Evolutionary conservation across 1,140 invertebrate species (phyloP).

Genomic region (Lerema accius): DNA sequence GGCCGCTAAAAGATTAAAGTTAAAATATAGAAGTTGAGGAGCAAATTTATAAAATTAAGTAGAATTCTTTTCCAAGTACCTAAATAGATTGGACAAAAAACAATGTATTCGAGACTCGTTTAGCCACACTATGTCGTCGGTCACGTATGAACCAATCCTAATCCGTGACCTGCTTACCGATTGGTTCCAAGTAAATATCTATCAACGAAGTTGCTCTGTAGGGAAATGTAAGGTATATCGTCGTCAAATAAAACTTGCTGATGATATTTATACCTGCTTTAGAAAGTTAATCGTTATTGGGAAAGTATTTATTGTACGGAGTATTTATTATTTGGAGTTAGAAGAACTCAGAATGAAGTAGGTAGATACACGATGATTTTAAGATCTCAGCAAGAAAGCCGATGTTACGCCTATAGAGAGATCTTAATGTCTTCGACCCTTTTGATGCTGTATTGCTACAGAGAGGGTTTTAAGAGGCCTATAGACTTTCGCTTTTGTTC

Average conservation of each 20-base stretch:
- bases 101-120: constrained; percentile 12
- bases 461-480: too few relatives aligned
- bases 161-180: constrained; percentile 9
- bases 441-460: too few relatives aligned
- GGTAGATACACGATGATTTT: too few relatives aligned
- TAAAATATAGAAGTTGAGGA: too few relatives aligned
- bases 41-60: too few relatives aligned
- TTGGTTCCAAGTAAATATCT: constrained; percentile 21
- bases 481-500: too few relatives aligned
- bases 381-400: too few relatives aligned
- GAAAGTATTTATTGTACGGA: not conserved
- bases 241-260: not conserved
- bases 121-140: constrained; percentile 21
- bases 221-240: constrained; percentile 10
- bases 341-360: too few relatives aligned
- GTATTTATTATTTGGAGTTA: not conserved
- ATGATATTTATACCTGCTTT: not conserved
- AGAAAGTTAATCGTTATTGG: not conserved
- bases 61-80: too few relatives aligned
- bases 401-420: too few relatives aligned
- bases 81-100: constrained; percentile 10
- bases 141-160: constrained; percentile 20
- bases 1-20: too few relatives aligned
- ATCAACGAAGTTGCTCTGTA: constrained; percentile 11
- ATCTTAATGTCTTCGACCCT: too few relatives aligned